Evolutionary conservation across 1,140 invertebrate species (phyloP).

Genomic region (Drepana arcuata): DNA sequence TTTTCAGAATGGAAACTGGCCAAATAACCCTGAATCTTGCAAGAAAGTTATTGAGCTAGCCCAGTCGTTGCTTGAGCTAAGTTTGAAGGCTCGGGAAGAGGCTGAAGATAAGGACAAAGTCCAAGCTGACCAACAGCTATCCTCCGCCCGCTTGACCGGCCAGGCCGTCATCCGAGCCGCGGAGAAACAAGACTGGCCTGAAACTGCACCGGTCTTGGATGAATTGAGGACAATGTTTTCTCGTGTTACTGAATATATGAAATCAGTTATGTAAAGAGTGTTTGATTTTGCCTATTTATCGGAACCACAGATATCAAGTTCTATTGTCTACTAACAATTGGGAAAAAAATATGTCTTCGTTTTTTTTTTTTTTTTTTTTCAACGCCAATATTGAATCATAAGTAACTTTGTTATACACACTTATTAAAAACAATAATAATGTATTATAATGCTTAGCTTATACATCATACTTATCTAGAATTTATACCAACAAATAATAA

Average conservation of each 20-base stretch:
- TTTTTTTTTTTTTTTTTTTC: too few relatives aligned
- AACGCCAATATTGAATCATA: too few relatives aligned
- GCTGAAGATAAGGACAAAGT: slow-evolving; percentile 73
- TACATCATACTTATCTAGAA: too few relatives aligned
- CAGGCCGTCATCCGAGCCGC: slow-evolving; percentile 71
- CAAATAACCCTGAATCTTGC: slow-evolving; percentile 71
- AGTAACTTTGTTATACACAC: too few relatives aligned
- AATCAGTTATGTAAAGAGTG: slow-evolving; percentile 43
- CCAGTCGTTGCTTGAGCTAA: slow-evolving; percentile 40
- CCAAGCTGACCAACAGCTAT: slow-evolving; percentile 72
- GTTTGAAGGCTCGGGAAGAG: slow-evolving; percentile 48
- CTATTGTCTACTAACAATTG: too few relatives aligned
- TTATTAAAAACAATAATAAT: too few relatives aligned
- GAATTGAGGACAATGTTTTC: slow-evolving; percentile 41
- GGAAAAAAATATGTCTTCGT: too few relatives aligned
- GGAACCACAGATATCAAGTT: too few relatives aligned
- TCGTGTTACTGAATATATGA: slow-evolving; percentile 58
- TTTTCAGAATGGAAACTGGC: slow-evolving; percentile 73
- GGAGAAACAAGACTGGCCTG: slow-evolving; percentile 63
- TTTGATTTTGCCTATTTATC: too few relatives aligned
- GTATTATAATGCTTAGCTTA: too few relatives aligned
- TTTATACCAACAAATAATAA: too few relatives aligned
- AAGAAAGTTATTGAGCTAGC: slow-evolving; percentile 54
- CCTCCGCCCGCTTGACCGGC: slow-evolving; percentile 74
- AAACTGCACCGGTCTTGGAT: slow-evolving; percentile 33